These are phyloP conservation scores for Pseudorectes ferrugineus DNA, from an alignment of 2,113 vertebrate genomes.

Conservation along the genomic window DNA sequence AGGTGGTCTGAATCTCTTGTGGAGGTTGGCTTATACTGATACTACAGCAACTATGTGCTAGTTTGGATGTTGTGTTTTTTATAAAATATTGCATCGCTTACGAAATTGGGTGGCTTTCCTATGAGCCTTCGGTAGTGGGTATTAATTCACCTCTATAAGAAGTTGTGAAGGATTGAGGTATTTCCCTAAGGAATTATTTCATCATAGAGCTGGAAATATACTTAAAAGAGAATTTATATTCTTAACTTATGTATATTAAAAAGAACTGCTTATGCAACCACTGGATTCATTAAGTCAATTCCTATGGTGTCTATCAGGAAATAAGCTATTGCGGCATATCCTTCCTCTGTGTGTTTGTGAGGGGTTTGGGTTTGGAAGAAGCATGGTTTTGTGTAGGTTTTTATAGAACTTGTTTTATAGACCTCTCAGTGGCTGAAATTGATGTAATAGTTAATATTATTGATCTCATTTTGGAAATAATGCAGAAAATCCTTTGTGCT, in stretches of 20 bases:
- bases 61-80: not conserved
- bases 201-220: not conserved
- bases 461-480: not conserved
- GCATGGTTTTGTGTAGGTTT: not conserved
- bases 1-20: not conserved
- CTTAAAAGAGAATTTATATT: not conserved
- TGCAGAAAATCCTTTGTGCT: not conserved
- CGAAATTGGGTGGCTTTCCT: not conserved
- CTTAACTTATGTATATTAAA: not conserved
- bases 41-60: not conserved
- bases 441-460: not conserved
- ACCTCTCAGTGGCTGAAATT: not conserved
- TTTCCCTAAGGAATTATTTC: not conserved
- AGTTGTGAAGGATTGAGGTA: not conserved
- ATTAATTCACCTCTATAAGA: not conserved
- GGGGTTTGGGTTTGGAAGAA: not conserved
- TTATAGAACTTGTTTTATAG: not conserved
- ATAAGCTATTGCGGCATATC: not conserved
- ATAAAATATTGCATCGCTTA: not conserved
- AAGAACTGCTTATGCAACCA: not conserved
- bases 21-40: not conserved
- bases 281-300: not conserved
- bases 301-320: not conserved
- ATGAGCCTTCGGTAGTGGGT: accelerated
- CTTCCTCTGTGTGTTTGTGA: not conserved